Conservation (phyloP, 2,888 invertebrate species). For the Conchocele bisecta region DNA sequence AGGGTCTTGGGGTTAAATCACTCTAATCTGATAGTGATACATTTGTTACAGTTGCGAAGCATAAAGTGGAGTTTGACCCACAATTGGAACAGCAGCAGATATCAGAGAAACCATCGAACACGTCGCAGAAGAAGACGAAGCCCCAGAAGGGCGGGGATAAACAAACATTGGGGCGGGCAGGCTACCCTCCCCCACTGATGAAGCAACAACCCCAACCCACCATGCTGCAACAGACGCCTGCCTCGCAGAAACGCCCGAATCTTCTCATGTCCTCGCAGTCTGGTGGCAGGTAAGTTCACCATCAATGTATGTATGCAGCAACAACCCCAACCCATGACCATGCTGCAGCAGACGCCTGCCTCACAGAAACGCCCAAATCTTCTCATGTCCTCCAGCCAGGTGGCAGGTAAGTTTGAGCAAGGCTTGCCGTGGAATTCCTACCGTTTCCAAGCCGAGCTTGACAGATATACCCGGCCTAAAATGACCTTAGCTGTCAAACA, state of each 20-base stretch:
- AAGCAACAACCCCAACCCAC: slow-evolving; percentile 8
- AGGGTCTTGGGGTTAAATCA: too few species aligned
- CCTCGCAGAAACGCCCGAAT: slow-evolving; percentile 32
- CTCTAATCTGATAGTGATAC: too few species aligned
- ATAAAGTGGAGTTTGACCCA: too few species aligned
- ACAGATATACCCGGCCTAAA: too few species aligned
- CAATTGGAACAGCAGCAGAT: not conserved
- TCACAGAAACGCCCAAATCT: slow-evolving; percentile 32
- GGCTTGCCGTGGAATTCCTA: too few species aligned
- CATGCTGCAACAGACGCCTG: slow-evolving; percentile 13
- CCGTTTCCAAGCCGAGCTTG: too few species aligned
- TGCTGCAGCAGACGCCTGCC: slow-evolving; percentile 15
- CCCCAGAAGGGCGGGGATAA: slow-evolving; percentile 14
- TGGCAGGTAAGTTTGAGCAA: slow-evolving; percentile 2
- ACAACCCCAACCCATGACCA: slow-evolving; percentile 1
- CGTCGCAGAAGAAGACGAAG: not conserved
- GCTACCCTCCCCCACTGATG: too few species aligned
- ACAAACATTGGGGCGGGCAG: slow-evolving; percentile 25
- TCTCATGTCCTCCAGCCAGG: slow-evolving; percentile 11
- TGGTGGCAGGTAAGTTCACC: slow-evolving; percentile 7
- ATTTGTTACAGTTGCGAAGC: too few species aligned
- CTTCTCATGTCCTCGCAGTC: slow-evolving; percentile 14
- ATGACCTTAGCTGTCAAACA: too few species aligned
- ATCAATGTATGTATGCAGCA: too few species aligned
- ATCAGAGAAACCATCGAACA: not conserved